These are phyloP conservation scores for Protaetia brevitarsis DNA, from an alignment of 1,140 invertebrate genomes.

Conservation along the genomic window DNA sequence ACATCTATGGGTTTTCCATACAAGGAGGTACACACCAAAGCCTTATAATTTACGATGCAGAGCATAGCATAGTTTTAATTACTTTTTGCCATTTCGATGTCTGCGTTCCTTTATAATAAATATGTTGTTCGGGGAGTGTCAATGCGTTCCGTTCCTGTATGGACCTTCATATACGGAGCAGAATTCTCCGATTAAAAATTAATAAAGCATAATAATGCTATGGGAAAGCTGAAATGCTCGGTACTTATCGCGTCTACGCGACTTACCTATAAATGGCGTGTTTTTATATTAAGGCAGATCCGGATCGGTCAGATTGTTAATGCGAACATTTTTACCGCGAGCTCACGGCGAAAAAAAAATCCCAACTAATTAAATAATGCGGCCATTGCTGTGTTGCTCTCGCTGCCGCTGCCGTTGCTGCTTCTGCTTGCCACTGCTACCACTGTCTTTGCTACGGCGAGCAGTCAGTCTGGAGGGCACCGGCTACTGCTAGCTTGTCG, in stretches of 20 bases:
- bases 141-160: neutral
- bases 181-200: slow-evolving; percentile 11
- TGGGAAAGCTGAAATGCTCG: slow-evolving; percentile 7
- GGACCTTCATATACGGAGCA: slow-evolving; percentile 8
- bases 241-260: slow-evolving; percentile 12
- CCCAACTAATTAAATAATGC: slow-evolving; percentile 42
- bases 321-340: slow-evolving; percentile 4
- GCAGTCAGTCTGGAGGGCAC: slow-evolving; percentile 37
- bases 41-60: neutral
- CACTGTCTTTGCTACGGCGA: neutral
- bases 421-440: neutral
- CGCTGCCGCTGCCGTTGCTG: too few species aligned
- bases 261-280: slow-evolving; percentile 15
- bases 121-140: slow-evolving; percentile 4
- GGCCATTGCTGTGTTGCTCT: slow-evolving; percentile 34
- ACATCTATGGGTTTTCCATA: too few species aligned
- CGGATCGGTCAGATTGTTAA: slow-evolving; percentile 7
- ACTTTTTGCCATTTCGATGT: neutral
- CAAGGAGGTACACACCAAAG: too few species aligned
- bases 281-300: neutral
- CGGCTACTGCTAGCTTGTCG: slow-evolving; percentile 24
- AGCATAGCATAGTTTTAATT: neutral
- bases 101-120: slow-evolving; percentile 14
- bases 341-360: slow-evolving; percentile 32
- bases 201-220: slow-evolving; percentile 14